These are phyloP conservation scores for Leptopilina syphax DNA, from an alignment of 2,888 invertebrate genomes.

Conservation along the genomic window DNA sequence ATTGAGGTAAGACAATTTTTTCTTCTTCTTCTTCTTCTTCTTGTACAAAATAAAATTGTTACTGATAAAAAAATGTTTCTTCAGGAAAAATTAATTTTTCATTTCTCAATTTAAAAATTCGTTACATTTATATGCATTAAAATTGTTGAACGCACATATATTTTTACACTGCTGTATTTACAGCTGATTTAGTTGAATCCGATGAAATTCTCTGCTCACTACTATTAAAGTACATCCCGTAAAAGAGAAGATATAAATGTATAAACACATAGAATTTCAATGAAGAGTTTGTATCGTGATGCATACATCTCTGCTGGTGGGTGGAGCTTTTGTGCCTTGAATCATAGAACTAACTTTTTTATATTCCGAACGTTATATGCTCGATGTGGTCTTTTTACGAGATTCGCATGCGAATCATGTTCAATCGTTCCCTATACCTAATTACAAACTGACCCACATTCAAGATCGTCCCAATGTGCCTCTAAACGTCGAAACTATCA, in stretches of 20 bases:
- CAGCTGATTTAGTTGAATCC: slow-evolving; percentile 21
- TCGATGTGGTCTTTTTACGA: background rate
- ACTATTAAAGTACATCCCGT: background rate
- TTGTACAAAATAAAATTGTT: too few relatives aligned
- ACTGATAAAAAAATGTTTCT: too few relatives aligned
- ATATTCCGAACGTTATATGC: background rate
- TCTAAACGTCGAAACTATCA: slow-evolving; percentile 27
- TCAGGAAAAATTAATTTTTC: too few relatives aligned
- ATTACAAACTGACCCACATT: slow-evolving; percentile 38
- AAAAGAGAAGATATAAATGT: background rate
- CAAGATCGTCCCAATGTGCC: background rate
- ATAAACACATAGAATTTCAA: slow-evolving; percentile 31
- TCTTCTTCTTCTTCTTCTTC: too few relatives aligned
- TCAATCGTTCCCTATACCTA: slow-evolving; percentile 31
- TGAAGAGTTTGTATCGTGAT: slow-evolving; percentile 1
- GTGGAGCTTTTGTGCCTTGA: background rate
- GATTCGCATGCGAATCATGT: slow-evolving; percentile 26
- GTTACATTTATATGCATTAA: too few relatives aligned
- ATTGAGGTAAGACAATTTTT: too few relatives aligned
- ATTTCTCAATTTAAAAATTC: too few relatives aligned
- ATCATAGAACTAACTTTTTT: slow-evolving; percentile 23
- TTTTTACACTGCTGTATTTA: background rate
- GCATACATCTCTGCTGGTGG: background rate
- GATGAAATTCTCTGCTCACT: background rate
- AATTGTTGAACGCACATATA: background rate